Conservation (phyloP, 2,113 vertebrate genomes). For the Hyperopisus bebe region DNA sequence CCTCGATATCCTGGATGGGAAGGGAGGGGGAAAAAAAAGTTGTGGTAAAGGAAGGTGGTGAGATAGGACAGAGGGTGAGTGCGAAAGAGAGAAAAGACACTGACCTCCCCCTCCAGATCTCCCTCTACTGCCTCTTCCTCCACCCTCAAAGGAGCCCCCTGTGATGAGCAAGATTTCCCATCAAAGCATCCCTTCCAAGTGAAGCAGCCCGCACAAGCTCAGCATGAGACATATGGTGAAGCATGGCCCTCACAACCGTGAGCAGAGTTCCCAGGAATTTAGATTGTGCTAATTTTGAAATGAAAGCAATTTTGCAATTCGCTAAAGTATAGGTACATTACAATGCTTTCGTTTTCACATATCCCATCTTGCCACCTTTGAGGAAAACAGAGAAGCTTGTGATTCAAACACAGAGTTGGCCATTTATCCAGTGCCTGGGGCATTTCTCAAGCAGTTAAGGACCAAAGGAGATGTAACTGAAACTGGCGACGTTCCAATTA, state of each 20-base stretch:
- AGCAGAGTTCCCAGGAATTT: neutral
- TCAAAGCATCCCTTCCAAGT: neutral
- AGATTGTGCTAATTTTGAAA: neutral
- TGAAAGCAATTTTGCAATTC: neutral
- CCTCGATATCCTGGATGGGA: conserved; percentile 52
- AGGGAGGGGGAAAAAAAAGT: neutral
- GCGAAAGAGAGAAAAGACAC: neutral
- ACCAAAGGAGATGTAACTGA: neutral
- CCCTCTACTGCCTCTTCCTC: conserved; percentile 17
- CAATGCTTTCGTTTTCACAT: neutral
- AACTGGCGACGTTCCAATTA: neutral
- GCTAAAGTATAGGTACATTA: neutral
- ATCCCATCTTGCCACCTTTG: neutral
- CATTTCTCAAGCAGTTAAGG: neutral
- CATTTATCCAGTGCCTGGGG: neutral
- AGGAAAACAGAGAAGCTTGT: neutral
- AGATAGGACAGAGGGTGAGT: neutral
- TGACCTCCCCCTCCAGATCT: conserved; percentile 46
- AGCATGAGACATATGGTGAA: neutral
- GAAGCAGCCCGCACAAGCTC: neutral
- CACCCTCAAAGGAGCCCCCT: conserved; percentile 31
- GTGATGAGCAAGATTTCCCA: conserved; percentile 15
- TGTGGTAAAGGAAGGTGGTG: neutral
- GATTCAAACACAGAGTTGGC: neutral
- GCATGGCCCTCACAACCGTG: neutral